Conservation (phyloP, 2,888 invertebrate genomes). For the Amphimallon solstitiale region DNA sequence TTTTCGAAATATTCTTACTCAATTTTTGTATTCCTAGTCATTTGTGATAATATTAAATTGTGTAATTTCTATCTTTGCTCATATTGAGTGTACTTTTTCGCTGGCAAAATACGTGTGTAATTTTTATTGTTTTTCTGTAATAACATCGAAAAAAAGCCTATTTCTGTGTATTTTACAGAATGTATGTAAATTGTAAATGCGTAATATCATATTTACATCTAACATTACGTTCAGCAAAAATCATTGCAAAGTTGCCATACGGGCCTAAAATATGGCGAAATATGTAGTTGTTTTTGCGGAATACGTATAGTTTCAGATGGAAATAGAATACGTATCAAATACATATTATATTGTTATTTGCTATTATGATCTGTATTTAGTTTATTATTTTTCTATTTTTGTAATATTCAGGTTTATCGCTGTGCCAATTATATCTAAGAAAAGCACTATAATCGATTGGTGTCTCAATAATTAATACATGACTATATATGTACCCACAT, state of each 20-base stretch:
- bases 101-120: conserved; percentile 4
- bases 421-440: conserved; percentile 34
- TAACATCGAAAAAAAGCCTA: conserved; percentile 38
- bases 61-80: conserved; percentile 31
- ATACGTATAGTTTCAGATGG: no score
- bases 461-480: not conserved
- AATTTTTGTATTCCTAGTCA: conserved; percentile 34
- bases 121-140: conserved; percentile 23
- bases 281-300: no score
- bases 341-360: not conserved
- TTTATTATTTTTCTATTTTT: conserved; percentile 2
- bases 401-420: conserved; percentile 16
- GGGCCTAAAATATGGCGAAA: no score
- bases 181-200: no score
- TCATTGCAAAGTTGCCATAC: no score
- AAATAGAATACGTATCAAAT: not conserved
- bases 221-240: no score
- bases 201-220: no score
- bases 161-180: conserved; percentile 8
- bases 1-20: conserved; percentile 7
- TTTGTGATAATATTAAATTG: conserved; percentile 21
- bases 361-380: not conserved
- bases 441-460: conserved; percentile 15
- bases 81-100: conserved; percentile 27
- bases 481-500: no score